phyloP scores from a whole-genome alignment of 2,888 invertebrate species.

The Latrodectus hesperus region DNA sequence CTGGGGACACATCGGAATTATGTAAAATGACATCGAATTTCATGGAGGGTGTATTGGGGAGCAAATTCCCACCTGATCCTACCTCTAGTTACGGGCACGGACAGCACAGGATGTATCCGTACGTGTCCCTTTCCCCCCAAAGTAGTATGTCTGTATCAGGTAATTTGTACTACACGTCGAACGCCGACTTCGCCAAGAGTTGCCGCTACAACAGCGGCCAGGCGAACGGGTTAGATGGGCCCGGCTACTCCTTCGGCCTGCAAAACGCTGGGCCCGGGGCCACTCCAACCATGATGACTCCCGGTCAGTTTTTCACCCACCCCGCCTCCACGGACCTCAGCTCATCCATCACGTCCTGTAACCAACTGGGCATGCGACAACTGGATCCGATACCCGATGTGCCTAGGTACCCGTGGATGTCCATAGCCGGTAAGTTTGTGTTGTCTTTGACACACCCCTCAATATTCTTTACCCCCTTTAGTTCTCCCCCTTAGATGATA shows the following conservation, averaged over 20 bases:
- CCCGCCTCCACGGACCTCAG: slow-evolving; percentile 76
- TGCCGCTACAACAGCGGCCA: slow-evolving; percentile 81
- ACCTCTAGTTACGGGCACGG: slow-evolving; percentile 75
- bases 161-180: slow-evolving; percentile 77
- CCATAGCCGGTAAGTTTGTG: slow-evolving; percentile 88
- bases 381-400: slow-evolving; percentile 79
- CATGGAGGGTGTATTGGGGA: slow-evolving; percentile 95
- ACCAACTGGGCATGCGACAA: slow-evolving; percentile 83
- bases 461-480: not conserved
- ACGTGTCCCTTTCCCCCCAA: slow-evolving; percentile 85
- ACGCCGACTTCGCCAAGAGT: slow-evolving; percentile 84
- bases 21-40: slow-evolving; percentile 94
- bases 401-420: slow-evolving; percentile 97
- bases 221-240: slow-evolving; percentile 73
- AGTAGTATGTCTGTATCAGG: slow-evolving; percentile 81
- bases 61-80: slow-evolving; percentile 87
- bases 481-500: slow-evolving; percentile 14
- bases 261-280: slow-evolving; percentile 68
- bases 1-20: slow-evolving; percentile 59
- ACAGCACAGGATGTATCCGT: slow-evolving; percentile 90
- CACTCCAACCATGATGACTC: slow-evolving; percentile 80
- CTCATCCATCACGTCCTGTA: slow-evolving; percentile 82
- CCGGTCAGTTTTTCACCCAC: slow-evolving; percentile 93
- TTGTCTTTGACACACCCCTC: not conserved
- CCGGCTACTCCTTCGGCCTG: slow-evolving; percentile 71